Evolutionary conservation across 2,797 vertebrate genomes (phyloP).

Genomic region (Sebastiscus tertius): DNA sequence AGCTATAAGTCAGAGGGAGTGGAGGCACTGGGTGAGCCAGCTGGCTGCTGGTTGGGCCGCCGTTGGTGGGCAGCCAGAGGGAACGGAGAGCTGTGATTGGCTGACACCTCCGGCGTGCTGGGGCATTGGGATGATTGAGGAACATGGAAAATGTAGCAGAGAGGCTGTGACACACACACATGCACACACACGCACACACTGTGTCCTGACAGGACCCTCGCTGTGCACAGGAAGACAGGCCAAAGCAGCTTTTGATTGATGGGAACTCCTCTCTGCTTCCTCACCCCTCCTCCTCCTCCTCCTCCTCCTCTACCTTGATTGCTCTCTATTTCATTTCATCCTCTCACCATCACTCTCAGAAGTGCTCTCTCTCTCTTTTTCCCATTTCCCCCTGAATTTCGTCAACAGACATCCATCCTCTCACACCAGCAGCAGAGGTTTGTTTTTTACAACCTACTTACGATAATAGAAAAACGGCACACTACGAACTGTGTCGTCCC

Average conservation of each 20-base stretch:
- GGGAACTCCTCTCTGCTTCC: constrained; percentile 42
- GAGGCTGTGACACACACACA: constrained; percentile 27
- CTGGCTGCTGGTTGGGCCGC: constrained; percentile 1
- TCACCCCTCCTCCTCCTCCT: neutral
- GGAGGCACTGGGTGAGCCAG: neutral
- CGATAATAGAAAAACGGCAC: constrained; percentile 35
- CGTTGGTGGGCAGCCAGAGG: constrained; percentile 4
- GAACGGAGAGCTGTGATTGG: constrained; percentile 40
- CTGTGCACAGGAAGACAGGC: constrained; percentile 40
- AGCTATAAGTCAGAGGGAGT: constrained; percentile 31
- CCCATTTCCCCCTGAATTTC: constrained; percentile 30
- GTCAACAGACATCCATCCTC: constrained; percentile 39
- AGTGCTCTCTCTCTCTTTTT: neutral
- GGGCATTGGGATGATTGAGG: constrained; percentile 59
- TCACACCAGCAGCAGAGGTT: neutral
- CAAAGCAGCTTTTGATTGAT: constrained; percentile 75
- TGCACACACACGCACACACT: constrained; percentile 2
- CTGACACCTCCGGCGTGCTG: constrained; percentile 6
- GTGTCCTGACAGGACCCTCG: constrained; percentile 59
- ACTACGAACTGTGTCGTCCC: neutral
- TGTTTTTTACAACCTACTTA: constrained; percentile 20
- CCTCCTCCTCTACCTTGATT: constrained; percentile 35
- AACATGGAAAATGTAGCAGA: constrained; percentile 30
- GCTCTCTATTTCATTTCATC: constrained; percentile 66
- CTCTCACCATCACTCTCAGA: constrained; percentile 45